Evolutionary conservation across 2,888 invertebrate species (phyloP).

Genomic region (Noctuana brunneofusca): DNA sequence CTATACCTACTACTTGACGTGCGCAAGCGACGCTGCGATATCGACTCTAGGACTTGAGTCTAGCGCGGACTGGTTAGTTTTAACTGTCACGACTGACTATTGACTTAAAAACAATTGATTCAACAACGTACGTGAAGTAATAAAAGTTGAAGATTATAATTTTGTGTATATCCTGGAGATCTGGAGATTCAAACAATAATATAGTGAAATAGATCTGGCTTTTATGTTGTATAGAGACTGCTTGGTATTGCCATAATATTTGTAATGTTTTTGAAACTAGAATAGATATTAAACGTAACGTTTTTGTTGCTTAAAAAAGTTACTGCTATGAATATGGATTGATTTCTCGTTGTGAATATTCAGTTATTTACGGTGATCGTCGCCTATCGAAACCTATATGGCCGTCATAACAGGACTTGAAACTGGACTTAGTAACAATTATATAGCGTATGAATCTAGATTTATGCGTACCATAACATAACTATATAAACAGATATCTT

Average conservation of each 20-base stretch:
- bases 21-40: constrained; percentile 38
- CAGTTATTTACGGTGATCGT: not conserved
- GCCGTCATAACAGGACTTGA: not conserved
- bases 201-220: too few species aligned
- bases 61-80: constrained; percentile 24
- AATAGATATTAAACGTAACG: too few species aligned
- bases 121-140: not conserved
- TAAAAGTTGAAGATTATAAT: too few species aligned
- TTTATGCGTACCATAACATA: not conserved
- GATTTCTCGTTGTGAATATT: not conserved
- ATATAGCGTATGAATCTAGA: not conserved
- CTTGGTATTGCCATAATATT: too few species aligned
- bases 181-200: too few species aligned
- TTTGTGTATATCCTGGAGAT: too few species aligned
- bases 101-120: constrained; percentile 21
- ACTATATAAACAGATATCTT: not conserved
- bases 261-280: too few species aligned
- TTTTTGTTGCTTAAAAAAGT: too few species aligned
- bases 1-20: constrained; percentile 42
- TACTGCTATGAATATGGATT: too few species aligned
- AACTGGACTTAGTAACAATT: not conserved
- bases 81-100: constrained; percentile 8
- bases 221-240: too few species aligned
- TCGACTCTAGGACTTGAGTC: constrained; percentile 10
- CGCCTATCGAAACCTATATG: constrained; percentile 1